Evolutionary conservation across 2,797 vertebrate species (phyloP).

Genomic region (Presbytis comata): DNA sequence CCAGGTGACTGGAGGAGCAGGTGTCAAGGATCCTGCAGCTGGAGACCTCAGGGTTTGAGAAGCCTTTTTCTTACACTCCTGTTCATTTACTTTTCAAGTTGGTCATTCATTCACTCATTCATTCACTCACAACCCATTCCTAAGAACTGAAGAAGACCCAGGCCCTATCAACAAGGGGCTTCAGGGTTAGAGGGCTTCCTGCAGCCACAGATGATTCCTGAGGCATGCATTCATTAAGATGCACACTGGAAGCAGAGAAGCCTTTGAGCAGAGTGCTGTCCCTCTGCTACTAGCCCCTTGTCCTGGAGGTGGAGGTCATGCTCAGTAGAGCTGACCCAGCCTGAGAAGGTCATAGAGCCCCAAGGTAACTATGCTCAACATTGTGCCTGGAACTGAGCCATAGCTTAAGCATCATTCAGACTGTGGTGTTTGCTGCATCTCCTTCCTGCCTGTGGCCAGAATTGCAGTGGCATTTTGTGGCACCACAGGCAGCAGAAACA

Average conservation of each 20-base stretch:
- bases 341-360: neutral
- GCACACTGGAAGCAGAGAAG: neutral
- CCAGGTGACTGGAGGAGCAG: neutral
- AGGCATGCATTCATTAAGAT: neutral
- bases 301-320: neutral
- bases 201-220: neutral
- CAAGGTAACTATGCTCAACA: neutral
- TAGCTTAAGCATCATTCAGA: neutral
- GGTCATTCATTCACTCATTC: neutral
- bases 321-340: neutral
- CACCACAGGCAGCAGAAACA: conserved; percentile 17
- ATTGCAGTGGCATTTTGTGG: conserved; percentile 27
- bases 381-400: neutral
- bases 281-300: neutral
- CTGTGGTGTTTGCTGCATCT: neutral
- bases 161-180: neutral
- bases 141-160: neutral
- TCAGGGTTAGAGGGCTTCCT: neutral
- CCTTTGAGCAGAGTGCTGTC: neutral
- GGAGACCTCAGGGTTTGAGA: neutral
- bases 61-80: neutral
- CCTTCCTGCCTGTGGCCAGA: neutral
- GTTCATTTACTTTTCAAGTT: neutral
- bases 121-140: neutral
- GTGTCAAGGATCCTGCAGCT: neutral